phyloP scores from a whole-genome alignment of 92 coral and sea anemone genomes.

The Phenganax stokvisi region DNA sequence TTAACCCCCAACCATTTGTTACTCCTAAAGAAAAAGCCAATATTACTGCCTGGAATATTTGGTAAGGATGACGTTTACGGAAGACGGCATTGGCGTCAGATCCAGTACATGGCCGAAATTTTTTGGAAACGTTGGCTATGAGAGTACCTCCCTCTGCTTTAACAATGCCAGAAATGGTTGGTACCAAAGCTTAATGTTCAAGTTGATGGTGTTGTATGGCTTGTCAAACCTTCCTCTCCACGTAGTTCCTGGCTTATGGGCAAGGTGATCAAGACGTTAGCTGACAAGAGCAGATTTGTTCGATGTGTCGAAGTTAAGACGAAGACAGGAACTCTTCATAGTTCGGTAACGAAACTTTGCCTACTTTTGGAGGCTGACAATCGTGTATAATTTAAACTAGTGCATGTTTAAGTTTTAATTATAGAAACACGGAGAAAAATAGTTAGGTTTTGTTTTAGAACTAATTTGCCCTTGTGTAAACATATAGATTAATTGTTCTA shows the following conservation, averaged over 20 bases:
- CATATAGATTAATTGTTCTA: no score
- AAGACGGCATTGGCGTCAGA: slow-evolving; percentile 37
- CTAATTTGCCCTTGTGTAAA: neutral
- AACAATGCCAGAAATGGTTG: slow-evolving; percentile 23
- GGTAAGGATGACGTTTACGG: slow-evolving; percentile 39
- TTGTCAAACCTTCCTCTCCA: neutral
- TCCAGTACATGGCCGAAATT: slow-evolving; percentile 12
- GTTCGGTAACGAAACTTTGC: slow-evolving; percentile 38
- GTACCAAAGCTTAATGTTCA: neutral
- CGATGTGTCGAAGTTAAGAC: slow-evolving; percentile 34
- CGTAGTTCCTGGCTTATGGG: slow-evolving; percentile 29
- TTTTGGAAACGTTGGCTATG: slow-evolving; percentile 35
- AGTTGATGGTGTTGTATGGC: slow-evolving; percentile 17
- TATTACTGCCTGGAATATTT: slow-evolving; percentile 50
- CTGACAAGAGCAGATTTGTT: slow-evolving; percentile 13
- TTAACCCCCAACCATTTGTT: slow-evolving; percentile 57
- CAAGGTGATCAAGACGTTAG: neutral
- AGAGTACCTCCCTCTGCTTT: slow-evolving; percentile 11
- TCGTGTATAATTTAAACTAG: neutral
- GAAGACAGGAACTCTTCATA: slow-evolving; percentile 36
- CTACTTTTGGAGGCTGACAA: slow-evolving; percentile 8
- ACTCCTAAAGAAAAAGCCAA: slow-evolving; percentile 30
- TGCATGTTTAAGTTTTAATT: neutral
- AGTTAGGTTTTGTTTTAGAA: neutral
- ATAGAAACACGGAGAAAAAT: neutral